Conservation (phyloP, 2,888 invertebrate genomes). For the Leptopilina syphax region DNA sequence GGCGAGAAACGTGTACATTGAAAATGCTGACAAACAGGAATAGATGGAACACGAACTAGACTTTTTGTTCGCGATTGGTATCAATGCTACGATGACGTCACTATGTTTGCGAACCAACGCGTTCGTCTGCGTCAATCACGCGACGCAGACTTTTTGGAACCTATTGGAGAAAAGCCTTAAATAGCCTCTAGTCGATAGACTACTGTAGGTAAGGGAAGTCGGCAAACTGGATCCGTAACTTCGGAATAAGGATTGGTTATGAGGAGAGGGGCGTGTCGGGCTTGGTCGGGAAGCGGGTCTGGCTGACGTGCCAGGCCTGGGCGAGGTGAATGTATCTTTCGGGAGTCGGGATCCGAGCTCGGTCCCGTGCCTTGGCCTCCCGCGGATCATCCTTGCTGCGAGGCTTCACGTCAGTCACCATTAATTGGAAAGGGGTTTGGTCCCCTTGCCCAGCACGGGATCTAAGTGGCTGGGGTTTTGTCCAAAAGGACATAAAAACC, state of each 20-base stretch:
- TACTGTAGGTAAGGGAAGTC: slow-evolving; percentile 85
- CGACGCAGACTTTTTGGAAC: too few species aligned
- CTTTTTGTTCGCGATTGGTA: too few species aligned
- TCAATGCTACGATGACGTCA: too few species aligned
- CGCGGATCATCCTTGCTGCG: slow-evolving; percentile 70
- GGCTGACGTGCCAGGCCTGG: slow-evolving; percentile 53
- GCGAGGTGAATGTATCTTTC: slow-evolving; percentile 50
- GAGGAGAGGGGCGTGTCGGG: slow-evolving; percentile 82
- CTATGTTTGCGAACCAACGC: too few species aligned
- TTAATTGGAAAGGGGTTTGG: slow-evolving; percentile 55
- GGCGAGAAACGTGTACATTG: too few species aligned
- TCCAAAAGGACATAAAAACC: slow-evolving; percentile 40
- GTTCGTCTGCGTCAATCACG: too few species aligned
- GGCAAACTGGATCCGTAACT: slow-evolving; percentile 83
- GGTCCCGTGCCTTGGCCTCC: slow-evolving; percentile 75
- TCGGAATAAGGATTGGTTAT: slow-evolving; percentile 87
- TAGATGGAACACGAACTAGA: too few species aligned
- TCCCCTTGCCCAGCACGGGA: slow-evolving; percentile 45
- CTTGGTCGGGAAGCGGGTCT: slow-evolving; percentile 77
- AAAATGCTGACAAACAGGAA: too few species aligned
- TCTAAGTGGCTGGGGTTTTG: slow-evolving; percentile 14
- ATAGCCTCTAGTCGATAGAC: slow-evolving; percentile 83
- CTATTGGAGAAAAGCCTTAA: too few species aligned
- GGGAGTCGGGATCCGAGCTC: slow-evolving; percentile 62
- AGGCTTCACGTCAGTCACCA: slow-evolving; percentile 52